Evolutionary conservation across 2,888 invertebrate genomes (phyloP).

Genomic region (Sicus ferrugineus): DNA sequence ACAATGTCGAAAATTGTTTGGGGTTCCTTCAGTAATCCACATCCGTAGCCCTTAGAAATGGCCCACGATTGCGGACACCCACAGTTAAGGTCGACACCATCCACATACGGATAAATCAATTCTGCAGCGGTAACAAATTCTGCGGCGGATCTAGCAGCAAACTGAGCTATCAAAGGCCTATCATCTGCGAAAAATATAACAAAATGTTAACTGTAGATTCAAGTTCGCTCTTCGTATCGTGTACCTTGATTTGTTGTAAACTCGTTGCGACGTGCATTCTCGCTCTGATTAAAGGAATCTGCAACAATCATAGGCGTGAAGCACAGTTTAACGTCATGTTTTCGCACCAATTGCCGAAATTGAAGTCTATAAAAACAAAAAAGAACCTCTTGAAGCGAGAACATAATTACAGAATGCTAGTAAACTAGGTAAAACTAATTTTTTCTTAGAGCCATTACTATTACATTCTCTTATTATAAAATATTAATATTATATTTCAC

Average conservation of each 20-base stretch:
- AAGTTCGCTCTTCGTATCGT: constrained; percentile 32
- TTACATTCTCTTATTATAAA: no score
- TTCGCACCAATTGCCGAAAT: constrained; percentile 77
- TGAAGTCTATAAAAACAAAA: constrained; percentile 66
- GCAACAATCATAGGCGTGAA: constrained; percentile 98
- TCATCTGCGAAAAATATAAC: constrained; percentile 68
- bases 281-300: constrained; percentile 89
- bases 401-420: no score
- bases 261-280: constrained; percentile 84
- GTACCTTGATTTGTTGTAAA: constrained; percentile 74
- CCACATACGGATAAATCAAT: constrained; percentile 82
- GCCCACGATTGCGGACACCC: constrained; percentile 98
- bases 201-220: neutral
- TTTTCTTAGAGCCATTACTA: no score
- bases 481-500: no score
- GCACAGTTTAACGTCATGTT: constrained; percentile 86
- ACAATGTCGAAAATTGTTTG: constrained; percentile 85
- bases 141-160: constrained; percentile 85
- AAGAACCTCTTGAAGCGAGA: no score
- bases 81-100: constrained; percentile 96
- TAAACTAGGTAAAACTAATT: no score
- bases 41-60: constrained; percentile 88
- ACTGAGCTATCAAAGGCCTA: constrained; percentile 89
- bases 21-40: constrained; percentile 82
- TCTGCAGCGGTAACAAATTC: constrained; percentile 88